These are phyloP conservation scores for Heterohyrax brucei DNA, from an alignment of 2,797 vertebrate genomes.

Conservation along the genomic window DNA sequence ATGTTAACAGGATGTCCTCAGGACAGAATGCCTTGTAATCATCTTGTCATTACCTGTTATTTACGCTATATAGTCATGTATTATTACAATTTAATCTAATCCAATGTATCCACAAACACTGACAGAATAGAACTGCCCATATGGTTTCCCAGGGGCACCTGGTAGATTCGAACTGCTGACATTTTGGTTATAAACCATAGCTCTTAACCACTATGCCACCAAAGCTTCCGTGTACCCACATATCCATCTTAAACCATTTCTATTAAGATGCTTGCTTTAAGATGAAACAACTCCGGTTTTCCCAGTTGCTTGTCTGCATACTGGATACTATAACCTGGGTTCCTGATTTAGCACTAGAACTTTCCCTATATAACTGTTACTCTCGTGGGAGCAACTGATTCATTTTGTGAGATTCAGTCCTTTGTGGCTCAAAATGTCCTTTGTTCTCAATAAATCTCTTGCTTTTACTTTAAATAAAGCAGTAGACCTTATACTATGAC, in stretches of 20 bases:
- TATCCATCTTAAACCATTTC: not conserved
- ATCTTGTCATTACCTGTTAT: not conserved
- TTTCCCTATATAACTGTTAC: not conserved
- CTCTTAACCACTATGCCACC: too few relatives aligned
- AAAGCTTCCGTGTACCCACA: not conserved
- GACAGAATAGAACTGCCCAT: too few relatives aligned
- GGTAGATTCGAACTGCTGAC: too few relatives aligned
- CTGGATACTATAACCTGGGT: not conserved
- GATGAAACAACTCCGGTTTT: not conserved
- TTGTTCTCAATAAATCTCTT: not conserved
- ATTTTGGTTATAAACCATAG: too few relatives aligned
- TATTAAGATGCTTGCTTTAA: not conserved
- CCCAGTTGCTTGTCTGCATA: not conserved
- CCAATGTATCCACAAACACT: not conserved
- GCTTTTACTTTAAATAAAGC: not conserved
- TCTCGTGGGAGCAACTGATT: not conserved
- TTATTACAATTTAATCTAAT: not conserved
- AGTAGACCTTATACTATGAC: not conserved
- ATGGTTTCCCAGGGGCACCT: too few relatives aligned
- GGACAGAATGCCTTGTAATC: not conserved
- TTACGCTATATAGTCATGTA: not conserved
- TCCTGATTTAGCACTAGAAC: not conserved
- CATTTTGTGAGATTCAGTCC: too few relatives aligned
- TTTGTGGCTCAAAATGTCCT: not conserved
- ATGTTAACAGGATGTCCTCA: not conserved